Conservation (phyloP, 2,797 vertebrate species). For the Spinus olivaceus region DNA sequence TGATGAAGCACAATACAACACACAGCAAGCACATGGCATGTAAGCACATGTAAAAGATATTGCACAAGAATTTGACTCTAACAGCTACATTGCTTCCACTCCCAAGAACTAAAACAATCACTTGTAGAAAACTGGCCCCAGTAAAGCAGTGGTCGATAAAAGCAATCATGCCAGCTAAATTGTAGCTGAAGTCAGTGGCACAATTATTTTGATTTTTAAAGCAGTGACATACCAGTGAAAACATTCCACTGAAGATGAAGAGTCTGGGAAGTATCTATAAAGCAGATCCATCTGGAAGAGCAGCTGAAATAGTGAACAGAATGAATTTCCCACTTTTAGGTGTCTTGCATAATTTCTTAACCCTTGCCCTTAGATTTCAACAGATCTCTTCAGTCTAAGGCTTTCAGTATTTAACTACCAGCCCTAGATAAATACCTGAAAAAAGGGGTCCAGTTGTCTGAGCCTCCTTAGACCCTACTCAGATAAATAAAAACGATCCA, state of each 20-base stretch:
- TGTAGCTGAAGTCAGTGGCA: conserved; percentile 24
- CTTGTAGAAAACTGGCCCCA: not conserved
- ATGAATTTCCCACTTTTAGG: conserved; percentile 58
- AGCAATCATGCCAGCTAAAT: conserved; percentile 41
- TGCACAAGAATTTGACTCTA: conserved; percentile 18
- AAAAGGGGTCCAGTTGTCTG: not conserved
- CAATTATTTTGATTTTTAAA: conserved; percentile 47
- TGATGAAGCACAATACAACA: not conserved
- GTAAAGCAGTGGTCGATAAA: conserved; percentile 33
- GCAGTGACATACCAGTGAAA: conserved; percentile 52
- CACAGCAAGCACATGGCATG: not conserved
- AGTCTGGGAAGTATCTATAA: conserved; percentile 40
- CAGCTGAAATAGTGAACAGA: conserved; percentile 58
- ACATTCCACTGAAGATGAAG: conserved; percentile 53
- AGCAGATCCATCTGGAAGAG: conserved; percentile 63
- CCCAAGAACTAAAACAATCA: conserved; percentile 26
- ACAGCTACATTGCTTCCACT: conserved; percentile 38
- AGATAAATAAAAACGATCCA: not conserved
- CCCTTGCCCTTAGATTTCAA: conserved; percentile 46
- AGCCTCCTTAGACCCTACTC: not conserved
- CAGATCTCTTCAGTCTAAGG: conserved; percentile 19
- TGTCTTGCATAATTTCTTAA: conserved; percentile 65
- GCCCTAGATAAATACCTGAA: not conserved
- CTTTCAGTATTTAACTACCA: not conserved
- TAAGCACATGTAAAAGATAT: conserved; percentile 32